Evolutionary conservation across 2,113 vertebrate species (phyloP).

Genomic region (Spheniscus mendiculus): DNA sequence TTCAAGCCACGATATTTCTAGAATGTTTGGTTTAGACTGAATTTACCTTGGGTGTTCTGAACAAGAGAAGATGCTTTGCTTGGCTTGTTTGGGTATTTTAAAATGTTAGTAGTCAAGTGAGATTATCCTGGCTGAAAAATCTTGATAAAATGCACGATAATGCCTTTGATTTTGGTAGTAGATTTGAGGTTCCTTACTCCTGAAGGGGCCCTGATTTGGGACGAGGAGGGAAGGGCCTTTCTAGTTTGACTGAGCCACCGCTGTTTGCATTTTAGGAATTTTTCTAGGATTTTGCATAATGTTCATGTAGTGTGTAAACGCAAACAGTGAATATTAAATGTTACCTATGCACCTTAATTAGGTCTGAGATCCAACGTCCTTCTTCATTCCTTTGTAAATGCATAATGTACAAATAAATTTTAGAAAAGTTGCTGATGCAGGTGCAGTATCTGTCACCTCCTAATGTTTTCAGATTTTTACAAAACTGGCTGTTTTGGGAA

Average conservation of each 20-base stretch:
- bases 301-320: not conserved
- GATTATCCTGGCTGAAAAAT: not conserved
- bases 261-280: not conserved
- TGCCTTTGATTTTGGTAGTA: not conserved
- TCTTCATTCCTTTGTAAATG: not conserved
- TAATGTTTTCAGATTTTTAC: not conserved
- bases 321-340: not conserved
- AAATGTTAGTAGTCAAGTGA: not conserved
- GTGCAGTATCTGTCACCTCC: not conserved
- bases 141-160: not conserved
- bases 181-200: not conserved
- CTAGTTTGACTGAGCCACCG: not conserved
- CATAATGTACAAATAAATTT: not conserved
- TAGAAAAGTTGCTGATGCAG: not conserved
- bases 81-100: not conserved
- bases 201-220: not conserved
- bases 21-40: not conserved
- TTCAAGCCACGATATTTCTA: not conserved
- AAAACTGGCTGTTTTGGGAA: not conserved
- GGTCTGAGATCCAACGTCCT: not conserved
- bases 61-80: not conserved
- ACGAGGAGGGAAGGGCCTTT: not conserved
- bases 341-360: not conserved
- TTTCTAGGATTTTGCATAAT: not conserved
- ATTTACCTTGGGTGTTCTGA: not conserved